These are phyloP conservation scores for Pediacus dermestoides DNA, from an alignment of 2,888 invertebrate species.

Conservation along the genomic window DNA sequence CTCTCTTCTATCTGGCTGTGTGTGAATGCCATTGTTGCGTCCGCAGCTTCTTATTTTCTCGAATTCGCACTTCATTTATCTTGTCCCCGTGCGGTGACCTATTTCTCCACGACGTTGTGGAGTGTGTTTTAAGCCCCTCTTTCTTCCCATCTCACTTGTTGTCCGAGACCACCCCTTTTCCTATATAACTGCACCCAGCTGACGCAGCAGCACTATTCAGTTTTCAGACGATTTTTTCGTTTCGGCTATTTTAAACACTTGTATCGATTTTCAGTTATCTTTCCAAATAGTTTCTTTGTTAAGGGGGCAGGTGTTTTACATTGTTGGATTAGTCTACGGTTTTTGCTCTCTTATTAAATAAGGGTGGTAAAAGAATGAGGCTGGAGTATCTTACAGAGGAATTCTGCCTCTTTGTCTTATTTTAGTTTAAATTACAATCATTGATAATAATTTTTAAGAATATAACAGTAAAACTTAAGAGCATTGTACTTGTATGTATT, in stretches of 20 bases:
- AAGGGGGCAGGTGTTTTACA: too few species aligned
- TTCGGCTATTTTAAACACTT: slow-evolving; percentile 14
- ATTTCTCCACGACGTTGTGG: slow-evolving; percentile 22
- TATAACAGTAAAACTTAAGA: too few species aligned
- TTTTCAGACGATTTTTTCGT: not conserved
- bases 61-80: slow-evolving; percentile 35
- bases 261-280: slow-evolving; percentile 33
- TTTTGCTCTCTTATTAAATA: too few species aligned
- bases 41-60: slow-evolving; percentile 31
- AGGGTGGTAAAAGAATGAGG: too few species aligned
- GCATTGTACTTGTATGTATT: too few species aligned
- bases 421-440: too few species aligned
- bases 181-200: slow-evolving; percentile 16
- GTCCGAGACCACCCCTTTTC: slow-evolving; percentile 14
- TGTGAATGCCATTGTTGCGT: slow-evolving; percentile 24
- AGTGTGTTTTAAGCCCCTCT: slow-evolving; percentile 12
- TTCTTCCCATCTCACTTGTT: slow-evolving; percentile 16
- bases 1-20: slow-evolving; percentile 8
- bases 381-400: too few species aligned
- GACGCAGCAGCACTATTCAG: slow-evolving; percentile 10
- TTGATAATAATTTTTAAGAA: too few species aligned
- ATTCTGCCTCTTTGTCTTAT: too few species aligned
- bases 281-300: slow-evolving; percentile 32
- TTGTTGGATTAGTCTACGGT: too few species aligned
- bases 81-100: slow-evolving; percentile 33